Base-by-base conservation (phyloP, 2,888 invertebrate species). In the Tridacna gigas region DNA sequence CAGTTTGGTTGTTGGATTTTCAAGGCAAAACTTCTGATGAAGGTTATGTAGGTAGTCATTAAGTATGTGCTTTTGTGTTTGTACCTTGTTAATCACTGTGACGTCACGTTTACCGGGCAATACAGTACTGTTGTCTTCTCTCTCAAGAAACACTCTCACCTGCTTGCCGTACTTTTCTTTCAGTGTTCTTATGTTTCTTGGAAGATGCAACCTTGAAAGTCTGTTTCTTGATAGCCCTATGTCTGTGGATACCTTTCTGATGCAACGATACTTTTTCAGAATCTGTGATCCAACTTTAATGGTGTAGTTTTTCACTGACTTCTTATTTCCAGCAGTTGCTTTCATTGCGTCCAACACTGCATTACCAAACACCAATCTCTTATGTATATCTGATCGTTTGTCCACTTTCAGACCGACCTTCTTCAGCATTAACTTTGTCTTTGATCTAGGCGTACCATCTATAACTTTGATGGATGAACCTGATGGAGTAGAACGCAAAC, bases 1-100 rank as follows among this genome's bases (percentile, higher is more conserved):
- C 0, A 78, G 22, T 67, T 79, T 79, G 3, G 77, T 66, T 26
- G 11, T 18, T 45, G 77, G 78, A 69, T 84, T 74, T 67, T 84
- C 81, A 3, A 79, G 66, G 13, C 18, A 13, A 73, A 82, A 82
- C 28, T 84, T 84, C 12, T 61, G 61, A 60, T 79, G 45, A 0
- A 79, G 25, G 51, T 84, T 78, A 13, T 75, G 75, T 2, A 48
- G 11, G n/a, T 48, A 83, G n/a, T 83, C 83, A 51, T 65, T 77
- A 15, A 80, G 28, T 22, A 83, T 51, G 18, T 37, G 25, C 61
- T 77, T 83, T 47, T 80, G 80, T 9, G 2, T 7, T 25, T 3
- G 2, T 37, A 7, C 74, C 20, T 56, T 74, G 28, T 60, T 60
- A 2, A 7, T 12, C 56, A 3, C 25, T 20, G 18, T 60, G 4